Evolutionary conservation across 2,888 invertebrate species (phyloP), one percentile per base, ranked within the genome.

Genomic region (Creontiades dilutus): DNA sequence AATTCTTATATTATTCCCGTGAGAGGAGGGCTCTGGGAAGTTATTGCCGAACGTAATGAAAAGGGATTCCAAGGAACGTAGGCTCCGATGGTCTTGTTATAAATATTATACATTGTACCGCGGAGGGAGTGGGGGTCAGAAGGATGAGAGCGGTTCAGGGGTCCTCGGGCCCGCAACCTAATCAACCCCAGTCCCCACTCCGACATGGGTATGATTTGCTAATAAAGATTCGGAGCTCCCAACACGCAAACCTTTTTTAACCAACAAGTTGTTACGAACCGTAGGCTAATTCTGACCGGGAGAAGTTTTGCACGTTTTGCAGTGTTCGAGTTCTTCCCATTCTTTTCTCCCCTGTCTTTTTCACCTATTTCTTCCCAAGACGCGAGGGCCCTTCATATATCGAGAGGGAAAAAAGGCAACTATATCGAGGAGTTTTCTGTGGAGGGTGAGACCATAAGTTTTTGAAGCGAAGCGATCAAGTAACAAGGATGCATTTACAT

Each of bases 11-110:
- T 86, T 86, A 86, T 86, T 86, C 85, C 86, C 37, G 52, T 47
- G 75, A 46, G 75, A 19, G 81, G 37, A 37, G 27, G 61, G 47
- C 23, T 68, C 46, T 23, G 86, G 86, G 37, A 86, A 86, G 86
- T 86, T 86, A 86, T 86, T 86, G 86, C 86, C 86, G 86, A 86
- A 86, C 86, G 86, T 86, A 86, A 86, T 86, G 86, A 86, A 86
- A 86, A 75, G 86, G 48, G 86, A 86, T 86, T 86, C 86, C 86
- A 86, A 86, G 75, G 86, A 86, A 86, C 86, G 86, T 37, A 86
- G 86, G 75, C 37, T 37, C 86, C 75, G 28, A 75, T 86, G 86
- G 86, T 46, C 86, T 68, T 27, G 86, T 86, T 86, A 86, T 86
- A 86, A 75, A 86, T 86, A 86, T 86, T 82, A 82, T 82, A 82